phyloP scores from a whole-genome alignment of 2,797 vertebrate genomes.

The Coluber constrictor region DNA sequence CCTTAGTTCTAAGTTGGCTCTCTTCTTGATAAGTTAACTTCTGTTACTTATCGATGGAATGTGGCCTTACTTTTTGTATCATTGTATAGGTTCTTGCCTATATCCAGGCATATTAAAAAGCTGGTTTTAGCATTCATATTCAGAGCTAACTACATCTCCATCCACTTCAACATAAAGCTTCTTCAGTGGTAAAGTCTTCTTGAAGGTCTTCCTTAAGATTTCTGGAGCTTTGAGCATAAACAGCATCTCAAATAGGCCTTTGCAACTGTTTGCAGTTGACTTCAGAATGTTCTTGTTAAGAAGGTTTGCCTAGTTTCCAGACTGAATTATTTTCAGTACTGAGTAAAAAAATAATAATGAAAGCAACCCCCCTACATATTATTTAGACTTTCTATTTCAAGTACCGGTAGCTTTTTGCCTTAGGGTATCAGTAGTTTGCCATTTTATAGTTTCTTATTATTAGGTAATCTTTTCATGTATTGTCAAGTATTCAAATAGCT shows the following conservation, averaged over 20 bases:
- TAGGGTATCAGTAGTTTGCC: background rate
- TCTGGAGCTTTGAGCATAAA: background rate
- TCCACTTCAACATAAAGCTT: background rate
- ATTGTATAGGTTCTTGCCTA: background rate
- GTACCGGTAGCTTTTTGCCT: background rate
- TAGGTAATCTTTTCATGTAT: background rate
- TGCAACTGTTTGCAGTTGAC: background rate
- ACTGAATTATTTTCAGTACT: background rate
- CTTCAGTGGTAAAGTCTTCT: background rate
- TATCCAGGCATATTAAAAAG: background rate
- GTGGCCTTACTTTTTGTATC: background rate
- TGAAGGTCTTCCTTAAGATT: background rate
- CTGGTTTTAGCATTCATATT: background rate
- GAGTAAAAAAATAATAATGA: background rate
- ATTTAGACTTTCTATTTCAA: background rate
- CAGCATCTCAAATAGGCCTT: background rate
- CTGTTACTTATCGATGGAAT: background rate
- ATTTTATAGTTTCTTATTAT: constrained; percentile 1
- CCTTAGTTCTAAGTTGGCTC: background rate
- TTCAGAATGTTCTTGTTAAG: background rate
- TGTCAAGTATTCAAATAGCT: background rate
- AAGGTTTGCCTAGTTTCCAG: background rate
- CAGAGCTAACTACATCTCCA: background rate
- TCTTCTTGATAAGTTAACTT: background rate
- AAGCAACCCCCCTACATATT: background rate